phyloP scores from a whole-genome alignment of 92 coral and sea anemone species.

The Palythoa grandis region DNA sequence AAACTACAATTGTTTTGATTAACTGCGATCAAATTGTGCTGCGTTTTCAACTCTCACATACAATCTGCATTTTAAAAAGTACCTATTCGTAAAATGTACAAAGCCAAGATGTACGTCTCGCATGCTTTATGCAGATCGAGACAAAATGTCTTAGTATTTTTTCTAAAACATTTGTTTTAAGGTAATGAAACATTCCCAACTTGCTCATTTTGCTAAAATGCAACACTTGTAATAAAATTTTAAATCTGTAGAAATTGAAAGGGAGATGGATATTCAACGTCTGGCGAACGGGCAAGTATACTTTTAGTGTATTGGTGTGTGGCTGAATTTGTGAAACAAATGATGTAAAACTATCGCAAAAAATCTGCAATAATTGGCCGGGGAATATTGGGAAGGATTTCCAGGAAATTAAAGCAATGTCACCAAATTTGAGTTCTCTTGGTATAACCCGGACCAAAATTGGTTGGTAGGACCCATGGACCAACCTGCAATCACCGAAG shows the following conservation, averaged over 20 bases:
- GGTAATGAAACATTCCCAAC: background rate
- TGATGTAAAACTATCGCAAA: background rate
- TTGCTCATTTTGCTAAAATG: background rate
- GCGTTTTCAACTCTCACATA: background rate
- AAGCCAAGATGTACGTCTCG: background rate
- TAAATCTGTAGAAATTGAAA: no score
- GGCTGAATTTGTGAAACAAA: background rate
- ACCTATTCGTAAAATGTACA: background rate
- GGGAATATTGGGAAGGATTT: background rate
- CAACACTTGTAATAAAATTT: background rate
- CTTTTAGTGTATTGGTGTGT: background rate
- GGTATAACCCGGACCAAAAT: constrained; percentile 15
- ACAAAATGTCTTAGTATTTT: background rate
- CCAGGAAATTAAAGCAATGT: background rate
- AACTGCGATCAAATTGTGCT: background rate
- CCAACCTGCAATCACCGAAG: constrained; percentile 6
- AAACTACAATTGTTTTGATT: constrained; percentile 12
- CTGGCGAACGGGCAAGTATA: background rate
- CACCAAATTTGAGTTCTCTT: constrained; percentile 3
- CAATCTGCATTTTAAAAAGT: background rate
- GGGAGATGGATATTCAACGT: background rate
- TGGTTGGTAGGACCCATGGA: constrained; percentile 28
- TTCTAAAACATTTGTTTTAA: background rate
- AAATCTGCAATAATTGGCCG: background rate
- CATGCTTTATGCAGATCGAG: background rate